These are phyloP conservation scores for Isaurus tuberculatus DNA, from an alignment of 92 coral and sea anemone genomes.

Conservation along the genomic window DNA sequence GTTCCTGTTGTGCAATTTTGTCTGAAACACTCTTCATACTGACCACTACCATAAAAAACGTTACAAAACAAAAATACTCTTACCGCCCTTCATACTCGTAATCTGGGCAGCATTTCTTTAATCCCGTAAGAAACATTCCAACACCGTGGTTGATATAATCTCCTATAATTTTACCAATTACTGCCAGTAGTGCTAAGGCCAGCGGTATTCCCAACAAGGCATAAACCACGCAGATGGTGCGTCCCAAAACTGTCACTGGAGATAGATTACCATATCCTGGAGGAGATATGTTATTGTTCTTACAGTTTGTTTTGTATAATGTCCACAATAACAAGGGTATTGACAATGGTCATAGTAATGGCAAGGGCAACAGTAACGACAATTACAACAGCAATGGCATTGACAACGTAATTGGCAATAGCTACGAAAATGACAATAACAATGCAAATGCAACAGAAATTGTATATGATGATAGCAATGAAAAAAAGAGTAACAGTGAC, in stretches of 20 bases:
- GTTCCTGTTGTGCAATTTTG: no score
- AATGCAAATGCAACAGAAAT: no score
- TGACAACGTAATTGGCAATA: no score
- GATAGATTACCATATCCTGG: slow-evolving; percentile 82
- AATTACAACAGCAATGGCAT: no score
- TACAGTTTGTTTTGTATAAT: neutral
- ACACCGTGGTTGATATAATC: slow-evolving; percentile 85
- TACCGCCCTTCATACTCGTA: slow-evolving; percentile 88
- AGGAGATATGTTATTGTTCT: neutral
- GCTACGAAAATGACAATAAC: no score
- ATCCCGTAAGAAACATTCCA: slow-evolving; percentile 76
- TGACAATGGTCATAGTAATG: no score
- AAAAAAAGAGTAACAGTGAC: no score
- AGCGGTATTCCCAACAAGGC: slow-evolving; percentile 90
- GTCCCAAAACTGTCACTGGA: slow-evolving; percentile 78
- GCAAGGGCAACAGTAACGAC: no score
- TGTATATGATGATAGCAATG: no score
- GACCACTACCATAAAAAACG: no score
- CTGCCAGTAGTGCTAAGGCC: slow-evolving; percentile 86
- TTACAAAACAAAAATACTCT: slow-evolving; percentile 15
- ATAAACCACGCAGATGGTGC: slow-evolving; percentile 75
- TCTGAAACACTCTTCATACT: no score
- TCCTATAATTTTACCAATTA: slow-evolving; percentile 89
- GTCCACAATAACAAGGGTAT: neutral
- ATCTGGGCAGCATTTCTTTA: slow-evolving; percentile 62